Evolutionary conservation across 2,888 invertebrate species (phyloP).

Genomic region (Gymnocheta viridis): DNA sequence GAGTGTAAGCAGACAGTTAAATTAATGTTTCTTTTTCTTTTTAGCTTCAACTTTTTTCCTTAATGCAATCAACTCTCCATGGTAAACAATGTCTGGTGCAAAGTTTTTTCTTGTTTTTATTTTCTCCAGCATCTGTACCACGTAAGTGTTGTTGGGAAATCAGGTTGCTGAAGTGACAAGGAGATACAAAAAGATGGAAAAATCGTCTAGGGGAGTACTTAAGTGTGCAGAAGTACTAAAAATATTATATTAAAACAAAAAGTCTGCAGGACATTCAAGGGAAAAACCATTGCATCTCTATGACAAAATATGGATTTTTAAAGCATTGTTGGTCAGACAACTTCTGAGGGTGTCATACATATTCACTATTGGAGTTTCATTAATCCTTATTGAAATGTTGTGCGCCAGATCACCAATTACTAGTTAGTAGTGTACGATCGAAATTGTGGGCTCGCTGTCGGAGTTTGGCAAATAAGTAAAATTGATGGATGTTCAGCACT

Average conservation of each 20-base stretch:
- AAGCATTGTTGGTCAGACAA: too few relatives aligned
- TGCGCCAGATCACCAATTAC: too few relatives aligned
- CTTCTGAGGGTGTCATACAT: too few relatives aligned
- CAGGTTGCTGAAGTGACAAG: not conserved
- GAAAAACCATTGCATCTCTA: too few relatives aligned
- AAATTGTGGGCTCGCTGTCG: too few relatives aligned
- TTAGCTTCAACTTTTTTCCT: conserved; percentile 24
- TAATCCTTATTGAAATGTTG: too few relatives aligned
- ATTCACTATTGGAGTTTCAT: too few relatives aligned
- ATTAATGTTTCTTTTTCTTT: conserved; percentile 63
- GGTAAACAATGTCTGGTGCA: conserved; percentile 47
- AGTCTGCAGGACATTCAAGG: not conserved
- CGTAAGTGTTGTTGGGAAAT: not conserved
- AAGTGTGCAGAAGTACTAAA: not conserved
- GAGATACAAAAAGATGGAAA: not conserved
- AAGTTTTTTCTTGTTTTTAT: conserved; percentile 25
- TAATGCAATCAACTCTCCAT: not conserved
- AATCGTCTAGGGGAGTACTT: not conserved
- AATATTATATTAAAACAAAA: not conserved
- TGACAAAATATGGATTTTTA: too few relatives aligned
- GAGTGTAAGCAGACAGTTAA: conserved; percentile 63
- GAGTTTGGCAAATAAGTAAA: too few relatives aligned
- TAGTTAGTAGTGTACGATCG: too few relatives aligned
- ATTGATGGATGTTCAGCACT: too few relatives aligned
- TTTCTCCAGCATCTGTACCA: not conserved